A percentile compares a stretch with the other conserved stretches of the same genome.
Conservation (phyloP, 2,888 invertebrate genomes). For the Eupithecia exiguata region DNA sequence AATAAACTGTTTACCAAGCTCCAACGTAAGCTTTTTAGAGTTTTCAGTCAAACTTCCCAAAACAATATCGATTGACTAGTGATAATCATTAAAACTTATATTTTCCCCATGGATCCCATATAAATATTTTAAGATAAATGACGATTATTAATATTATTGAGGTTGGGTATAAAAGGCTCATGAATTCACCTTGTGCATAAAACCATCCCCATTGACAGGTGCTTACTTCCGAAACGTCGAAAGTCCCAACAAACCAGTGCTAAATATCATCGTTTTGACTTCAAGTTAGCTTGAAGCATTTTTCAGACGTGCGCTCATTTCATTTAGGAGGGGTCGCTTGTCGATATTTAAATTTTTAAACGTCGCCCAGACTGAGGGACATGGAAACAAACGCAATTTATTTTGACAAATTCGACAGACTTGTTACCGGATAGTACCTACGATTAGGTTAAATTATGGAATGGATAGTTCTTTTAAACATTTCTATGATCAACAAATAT, state of each 20-base stretch:
- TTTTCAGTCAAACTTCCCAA: background rate
- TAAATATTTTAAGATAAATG: background rate
- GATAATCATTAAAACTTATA: background rate
- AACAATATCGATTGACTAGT: background rate
- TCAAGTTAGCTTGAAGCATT: conserved; percentile 52
- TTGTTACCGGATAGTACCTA: conserved; percentile 41
- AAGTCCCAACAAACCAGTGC: conserved; percentile 44
- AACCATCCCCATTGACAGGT: conserved; percentile 43
- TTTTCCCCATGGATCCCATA: background rate
- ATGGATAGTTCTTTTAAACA: background rate
- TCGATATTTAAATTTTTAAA: conserved; percentile 81
- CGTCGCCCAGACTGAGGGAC: conserved; percentile 67
- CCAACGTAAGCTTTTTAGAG: background rate
- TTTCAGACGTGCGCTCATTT: conserved; percentile 70
- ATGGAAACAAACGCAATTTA: conserved; percentile 65
- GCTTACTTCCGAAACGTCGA: conserved; percentile 49
- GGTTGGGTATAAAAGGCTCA: background rate
- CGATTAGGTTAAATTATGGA: conserved; percentile 28
- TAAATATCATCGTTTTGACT: conserved; percentile 52
- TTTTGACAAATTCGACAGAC: conserved; percentile 71
- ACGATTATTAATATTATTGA: background rate
- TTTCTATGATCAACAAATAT: background rate
- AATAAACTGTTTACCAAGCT: background rate
- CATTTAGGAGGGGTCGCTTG: conserved; percentile 74
- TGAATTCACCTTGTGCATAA: conserved; percentile 45